Percentiles rank a stretch among this genome's conserved stretches.
Evolutionary conservation across 2,113 vertebrate species (phyloP).

Genomic region (Trogon surrucura): DNA sequence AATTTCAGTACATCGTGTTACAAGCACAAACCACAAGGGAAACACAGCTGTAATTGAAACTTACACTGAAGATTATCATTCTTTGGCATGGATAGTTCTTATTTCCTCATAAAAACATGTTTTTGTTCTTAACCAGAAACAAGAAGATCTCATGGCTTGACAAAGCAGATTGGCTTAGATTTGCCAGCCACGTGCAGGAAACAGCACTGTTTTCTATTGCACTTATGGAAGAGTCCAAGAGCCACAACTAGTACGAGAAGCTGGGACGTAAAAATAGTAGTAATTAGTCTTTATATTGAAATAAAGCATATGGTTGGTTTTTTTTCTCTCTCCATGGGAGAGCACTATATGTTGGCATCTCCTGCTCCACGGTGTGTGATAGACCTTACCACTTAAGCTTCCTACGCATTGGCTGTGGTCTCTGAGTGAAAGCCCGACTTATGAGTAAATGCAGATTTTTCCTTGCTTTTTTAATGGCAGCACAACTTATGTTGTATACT

Average conservation of each 20-base stretch:
- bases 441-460: background rate
- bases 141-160: background rate
- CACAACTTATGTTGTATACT: background rate
- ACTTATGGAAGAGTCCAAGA: background rate
- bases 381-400: background rate
- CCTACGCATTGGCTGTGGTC: background rate
- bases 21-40: background rate
- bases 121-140: background rate
- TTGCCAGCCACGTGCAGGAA: background rate
- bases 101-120: background rate
- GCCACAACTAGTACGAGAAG: background rate
- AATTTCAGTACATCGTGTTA: background rate
- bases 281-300: background rate
- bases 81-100: background rate
- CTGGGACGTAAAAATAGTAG: background rate
- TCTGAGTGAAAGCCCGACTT: background rate
- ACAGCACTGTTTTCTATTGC: background rate
- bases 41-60: background rate
- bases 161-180: background rate
- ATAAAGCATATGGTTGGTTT: background rate
- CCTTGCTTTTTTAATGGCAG: background rate
- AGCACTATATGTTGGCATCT: background rate
- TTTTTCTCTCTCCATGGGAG: background rate
- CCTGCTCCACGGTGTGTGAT: background rate
- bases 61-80: background rate